A percentile compares a stretch with the other conserved stretches of the same genome.
Conservation (phyloP, 2,113 vertebrate genomes). For the Zootoca vivipara region DNA sequence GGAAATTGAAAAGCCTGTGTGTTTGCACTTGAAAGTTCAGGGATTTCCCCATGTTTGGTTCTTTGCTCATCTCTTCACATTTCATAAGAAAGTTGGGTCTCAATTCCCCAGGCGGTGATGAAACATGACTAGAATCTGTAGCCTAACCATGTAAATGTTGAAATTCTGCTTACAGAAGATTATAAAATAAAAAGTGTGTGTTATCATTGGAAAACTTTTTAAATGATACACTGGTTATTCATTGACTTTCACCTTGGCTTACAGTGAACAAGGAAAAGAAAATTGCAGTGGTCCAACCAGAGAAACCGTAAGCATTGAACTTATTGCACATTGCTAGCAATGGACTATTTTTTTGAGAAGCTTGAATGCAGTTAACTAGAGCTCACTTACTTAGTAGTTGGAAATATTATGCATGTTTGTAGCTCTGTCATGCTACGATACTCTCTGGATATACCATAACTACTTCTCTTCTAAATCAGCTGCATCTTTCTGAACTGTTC, state of each 20-base stretch:
- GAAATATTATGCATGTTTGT: not conserved
- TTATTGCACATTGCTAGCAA: conserved; percentile 13
- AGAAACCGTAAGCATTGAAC: conserved; percentile 90
- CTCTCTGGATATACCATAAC: not conserved
- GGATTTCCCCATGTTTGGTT: not conserved
- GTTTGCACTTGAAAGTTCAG: not conserved
- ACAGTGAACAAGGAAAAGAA: conserved; percentile 91
- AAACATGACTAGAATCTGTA: fast-evolving
- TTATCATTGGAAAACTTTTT: not conserved
- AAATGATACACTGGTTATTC: conserved; percentile 11
- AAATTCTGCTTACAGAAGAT: not conserved
- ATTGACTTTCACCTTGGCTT: conserved; percentile 45
- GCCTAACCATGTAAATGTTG: not conserved
- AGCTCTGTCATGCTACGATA: not conserved
- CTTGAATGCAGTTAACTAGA: conserved; percentile 19
- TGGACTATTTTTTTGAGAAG: conserved; percentile 27
- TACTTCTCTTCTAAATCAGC: not conserved
- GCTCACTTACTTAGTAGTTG: not conserved
- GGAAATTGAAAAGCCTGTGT: not conserved
- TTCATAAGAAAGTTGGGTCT: not conserved
- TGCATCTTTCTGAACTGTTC: no score
- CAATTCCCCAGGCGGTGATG: not conserved
- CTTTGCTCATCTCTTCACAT: not conserved
- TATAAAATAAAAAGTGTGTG: not conserved
- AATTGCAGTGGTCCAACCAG: conserved; percentile 93